phyloP scores from a whole-genome alignment of 2,797 vertebrate species.

The Muscicapa comitata region DNA sequence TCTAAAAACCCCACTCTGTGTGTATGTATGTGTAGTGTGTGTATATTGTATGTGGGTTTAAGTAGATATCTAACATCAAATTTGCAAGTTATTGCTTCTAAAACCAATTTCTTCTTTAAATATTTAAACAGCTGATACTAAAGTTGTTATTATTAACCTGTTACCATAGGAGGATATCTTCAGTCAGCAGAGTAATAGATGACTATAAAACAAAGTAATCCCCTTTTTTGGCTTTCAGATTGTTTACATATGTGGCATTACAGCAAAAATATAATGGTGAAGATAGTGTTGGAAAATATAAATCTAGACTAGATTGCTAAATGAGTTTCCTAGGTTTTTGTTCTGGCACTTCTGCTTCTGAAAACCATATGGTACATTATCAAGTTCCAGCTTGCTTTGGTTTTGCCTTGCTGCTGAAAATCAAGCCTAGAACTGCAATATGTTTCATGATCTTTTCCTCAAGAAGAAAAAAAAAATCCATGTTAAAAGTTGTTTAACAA shows the following conservation, averaged over 20 bases:
- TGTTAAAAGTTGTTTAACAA: background rate
- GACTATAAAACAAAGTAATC: background rate
- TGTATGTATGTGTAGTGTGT: background rate
- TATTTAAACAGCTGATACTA: background rate
- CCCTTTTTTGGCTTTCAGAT: background rate
- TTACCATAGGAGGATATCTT: background rate
- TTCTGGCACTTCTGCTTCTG: background rate
- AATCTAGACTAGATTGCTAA: background rate
- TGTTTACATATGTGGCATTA: background rate
- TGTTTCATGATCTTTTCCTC: background rate
- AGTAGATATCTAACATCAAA: background rate
- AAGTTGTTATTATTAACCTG: background rate
- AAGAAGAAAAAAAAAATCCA: background rate
- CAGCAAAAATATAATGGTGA: background rate
- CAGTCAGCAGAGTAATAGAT: background rate
- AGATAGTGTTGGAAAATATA: background rate
- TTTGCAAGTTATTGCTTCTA: background rate
- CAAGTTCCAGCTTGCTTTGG: conserved; percentile 6
- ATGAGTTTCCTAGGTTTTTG: background rate
- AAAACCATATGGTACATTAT: conserved; percentile 21
- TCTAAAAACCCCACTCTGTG: background rate
- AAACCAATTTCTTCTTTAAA: background rate
- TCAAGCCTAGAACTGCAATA: background rate
- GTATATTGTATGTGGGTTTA: background rate
- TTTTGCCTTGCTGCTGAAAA: conserved; percentile 11